A percentile compares a stretch with the other conserved stretches of the same genome.
Conservation (phyloP, 30 jellyfish, hydroid and myxozoan species). For the Haliclystus octoradiatus region DNA sequence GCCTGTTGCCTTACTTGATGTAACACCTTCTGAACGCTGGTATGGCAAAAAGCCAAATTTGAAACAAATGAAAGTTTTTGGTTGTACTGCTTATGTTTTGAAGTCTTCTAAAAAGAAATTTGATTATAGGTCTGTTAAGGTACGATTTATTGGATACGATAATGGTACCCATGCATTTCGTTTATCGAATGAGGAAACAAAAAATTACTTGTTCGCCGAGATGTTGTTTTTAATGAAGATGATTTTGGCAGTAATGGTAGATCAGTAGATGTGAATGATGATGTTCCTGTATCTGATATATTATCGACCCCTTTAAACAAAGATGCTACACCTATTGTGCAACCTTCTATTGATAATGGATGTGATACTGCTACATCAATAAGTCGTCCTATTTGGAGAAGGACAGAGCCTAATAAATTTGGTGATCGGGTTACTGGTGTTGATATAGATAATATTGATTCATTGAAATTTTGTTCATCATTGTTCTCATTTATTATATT, state of each 20-base stretch:
- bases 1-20: not conserved
- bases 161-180: constrained; percentile 20
- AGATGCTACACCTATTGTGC: no score
- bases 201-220: constrained; percentile 15
- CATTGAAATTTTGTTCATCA: not conserved
- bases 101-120: no score
- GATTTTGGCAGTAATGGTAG: no score
- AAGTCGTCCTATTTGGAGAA: not conserved
- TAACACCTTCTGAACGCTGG: constrained; percentile 4
- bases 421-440: not conserved
- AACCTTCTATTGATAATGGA: no score
- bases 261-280: no score
- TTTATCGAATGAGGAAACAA: constrained; percentile 9
- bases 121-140: constrained; percentile 11
- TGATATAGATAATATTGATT: not conserved
- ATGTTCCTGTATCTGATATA: no score
- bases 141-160: constrained; percentile 25
- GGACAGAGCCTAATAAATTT: not conserved
- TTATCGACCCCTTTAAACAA: no score
- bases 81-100: constrained; percentile 4
- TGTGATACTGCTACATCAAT: not conserved
- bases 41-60: not conserved
- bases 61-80: not conserved
- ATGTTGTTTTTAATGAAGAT: constrained; percentile 20
- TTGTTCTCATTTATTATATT: not conserved